Base-by-base conservation (phyloP, 2,113 vertebrate species). In the Phalacrocorax aristotelis region DNA sequence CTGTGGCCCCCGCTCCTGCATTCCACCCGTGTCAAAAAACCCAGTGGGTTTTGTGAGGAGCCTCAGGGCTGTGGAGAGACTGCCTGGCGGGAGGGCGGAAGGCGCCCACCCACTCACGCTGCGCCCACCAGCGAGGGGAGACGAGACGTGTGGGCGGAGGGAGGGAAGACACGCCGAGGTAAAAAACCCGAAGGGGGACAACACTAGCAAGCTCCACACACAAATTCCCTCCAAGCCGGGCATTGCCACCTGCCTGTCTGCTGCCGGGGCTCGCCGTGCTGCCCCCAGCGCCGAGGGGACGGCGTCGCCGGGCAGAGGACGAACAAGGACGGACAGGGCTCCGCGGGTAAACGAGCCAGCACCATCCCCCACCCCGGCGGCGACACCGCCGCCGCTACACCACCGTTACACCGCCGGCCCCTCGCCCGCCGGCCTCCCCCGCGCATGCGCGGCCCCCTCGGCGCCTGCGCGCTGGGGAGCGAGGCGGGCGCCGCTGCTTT, bases 321-420 rank as follows among this genome's bases (percentile, higher is more conserved):
- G 14, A 21, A 5, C 14, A 32, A 32, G 5, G 3, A 5, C 34
- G 7, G 13, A 19, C 1, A 10, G 1, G 3, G 9, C 55, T 27
- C 25, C 0, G 5, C 13, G 1, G 1, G 1, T 11, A 5, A 1
- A 4, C 1, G 1, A 25, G 21, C 38, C 9, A 7, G 3, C 15
- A 7, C 52, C 74, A 17, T 2, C 22, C 2, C 25, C 13, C 18
- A 6, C 9, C 18, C 34, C 2, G 0, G 0, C 58, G 9, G 12
- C 25, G 0, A 42, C 10, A 1, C 15, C 66, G 4, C 3, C 4
- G 2, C 12, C 49, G 1, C 9, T 21, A 10, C 26, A 3, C 84
- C 6, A 4, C 66, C 32, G n/a, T 23, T 10, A 13, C 13, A 49
- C 20, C 82, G 1, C 2, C 20, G 0, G 14, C 34, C 23, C 32